Evolutionary conservation across 1,140 invertebrate species (phyloP).

Genomic region (Scaptomyza hsui): DNA sequence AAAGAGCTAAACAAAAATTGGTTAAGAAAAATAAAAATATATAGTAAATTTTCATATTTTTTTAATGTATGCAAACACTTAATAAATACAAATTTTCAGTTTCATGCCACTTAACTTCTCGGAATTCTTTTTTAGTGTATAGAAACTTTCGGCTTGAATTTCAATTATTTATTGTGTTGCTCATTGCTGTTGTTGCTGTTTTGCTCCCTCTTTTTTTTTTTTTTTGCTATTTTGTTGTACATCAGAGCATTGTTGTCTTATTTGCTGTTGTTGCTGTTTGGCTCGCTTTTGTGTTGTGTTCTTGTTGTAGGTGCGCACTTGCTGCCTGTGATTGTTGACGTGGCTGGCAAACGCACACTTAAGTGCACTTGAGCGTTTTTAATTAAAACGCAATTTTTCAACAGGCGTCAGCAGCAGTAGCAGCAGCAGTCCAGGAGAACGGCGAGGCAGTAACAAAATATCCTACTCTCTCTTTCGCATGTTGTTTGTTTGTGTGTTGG

Average conservation of each 20-base stretch:
- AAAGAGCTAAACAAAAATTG: no score
- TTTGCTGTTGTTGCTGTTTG: conserved; percentile 57
- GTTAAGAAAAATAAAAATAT: no score
- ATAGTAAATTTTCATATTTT: no score
- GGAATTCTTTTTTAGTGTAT: conserved; percentile 7
- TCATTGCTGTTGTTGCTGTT: conserved; percentile 27
- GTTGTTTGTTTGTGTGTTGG: neutral
- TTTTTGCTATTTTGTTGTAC: no score
- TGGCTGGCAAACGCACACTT: conserved; percentile 74
- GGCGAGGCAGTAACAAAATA: conserved; percentile 4
- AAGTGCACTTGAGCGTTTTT: conserved; percentile 82
- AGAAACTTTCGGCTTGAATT: neutral
- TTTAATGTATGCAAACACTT: no score
- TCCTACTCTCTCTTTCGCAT: neutral
- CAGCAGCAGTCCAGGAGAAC: conserved; percentile 8
- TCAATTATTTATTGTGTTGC: conserved; percentile 31
- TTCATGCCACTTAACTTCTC: neutral
- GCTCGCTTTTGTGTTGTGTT: conserved; percentile 28
- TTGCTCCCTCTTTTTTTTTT: conserved; percentile 50
- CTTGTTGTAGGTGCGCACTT: conserved; percentile 38
- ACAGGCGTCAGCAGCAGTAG: conserved; percentile 50
- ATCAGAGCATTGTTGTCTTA: conserved; percentile 66
- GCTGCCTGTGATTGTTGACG: conserved; percentile 65
- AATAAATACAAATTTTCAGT: no score
- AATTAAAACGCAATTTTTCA: conserved; percentile 80